phyloP scores from a whole-genome alignment of 2,888 invertebrate species.

The Drosophila pseudotalamancana region DNA sequence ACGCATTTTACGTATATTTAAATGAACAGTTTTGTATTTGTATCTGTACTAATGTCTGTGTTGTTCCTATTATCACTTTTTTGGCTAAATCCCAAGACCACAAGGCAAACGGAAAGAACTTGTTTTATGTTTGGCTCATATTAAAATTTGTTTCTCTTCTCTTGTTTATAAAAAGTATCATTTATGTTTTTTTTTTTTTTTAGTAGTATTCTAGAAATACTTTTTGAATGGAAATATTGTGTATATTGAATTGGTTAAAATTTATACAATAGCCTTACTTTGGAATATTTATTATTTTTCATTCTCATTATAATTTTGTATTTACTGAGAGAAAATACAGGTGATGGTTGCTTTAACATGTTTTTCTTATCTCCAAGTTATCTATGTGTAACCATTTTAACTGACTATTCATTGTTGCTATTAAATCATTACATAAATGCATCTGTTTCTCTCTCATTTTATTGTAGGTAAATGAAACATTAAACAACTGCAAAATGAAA shows the following conservation, averaged over 20 bases:
- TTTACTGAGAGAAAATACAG: too few species aligned
- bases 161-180: conserved; percentile 21
- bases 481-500: conserved; percentile 20
- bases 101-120: conserved; percentile 37
- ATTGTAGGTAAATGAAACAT: conserved; percentile 58
- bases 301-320: too few species aligned
- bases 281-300: background rate
- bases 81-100: conserved; percentile 28
- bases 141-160: background rate
- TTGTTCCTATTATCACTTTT: conserved; percentile 37
- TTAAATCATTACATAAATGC: conserved; percentile 55
- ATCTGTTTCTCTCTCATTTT: conserved; percentile 39
- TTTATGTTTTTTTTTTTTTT: background rate
- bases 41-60: conserved; percentile 4
- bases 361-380: too few species aligned
- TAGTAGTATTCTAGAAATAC: background rate
- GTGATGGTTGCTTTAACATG: conserved; percentile 3
- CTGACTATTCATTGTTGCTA: conserved; percentile 31
- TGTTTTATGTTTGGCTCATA: conserved; percentile 28
- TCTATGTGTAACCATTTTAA: background rate
- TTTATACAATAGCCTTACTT: too few species aligned
- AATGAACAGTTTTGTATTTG: conserved; percentile 10
- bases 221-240: background rate
- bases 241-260: too few species aligned
- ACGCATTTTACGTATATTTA: conserved; percentile 9